phyloP scores from a whole-genome alignment of 2,888 invertebrate species.

The Apotomis betuletana region DNA sequence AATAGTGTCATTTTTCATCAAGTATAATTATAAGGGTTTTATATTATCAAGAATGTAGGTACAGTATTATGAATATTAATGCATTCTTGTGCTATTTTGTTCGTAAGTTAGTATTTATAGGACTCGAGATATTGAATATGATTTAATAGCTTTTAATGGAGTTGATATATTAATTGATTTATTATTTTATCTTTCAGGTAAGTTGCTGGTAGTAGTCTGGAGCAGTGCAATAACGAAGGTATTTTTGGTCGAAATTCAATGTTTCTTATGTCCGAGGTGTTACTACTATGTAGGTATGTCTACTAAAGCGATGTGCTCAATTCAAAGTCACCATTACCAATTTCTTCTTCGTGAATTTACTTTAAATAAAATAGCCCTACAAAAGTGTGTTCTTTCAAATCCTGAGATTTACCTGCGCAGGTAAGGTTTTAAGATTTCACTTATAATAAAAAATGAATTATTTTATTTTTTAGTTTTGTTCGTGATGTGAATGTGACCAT shows the following conservation, averaged over 20 bases:
- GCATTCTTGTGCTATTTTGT: conserved; percentile 9
- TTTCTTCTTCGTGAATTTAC: too few species aligned
- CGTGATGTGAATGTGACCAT: too few species aligned
- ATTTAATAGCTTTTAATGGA: conserved; percentile 1
- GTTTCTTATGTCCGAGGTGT: too few species aligned
- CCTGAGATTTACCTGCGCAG: too few species aligned
- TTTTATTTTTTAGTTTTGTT: too few species aligned
- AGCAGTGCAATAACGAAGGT: neutral
- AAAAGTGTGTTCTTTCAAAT: too few species aligned
- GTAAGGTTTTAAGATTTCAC: too few species aligned
- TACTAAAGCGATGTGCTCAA: too few species aligned
- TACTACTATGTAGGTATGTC: too few species aligned
- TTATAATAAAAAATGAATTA: too few species aligned
- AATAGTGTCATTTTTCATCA: conserved; percentile 10
- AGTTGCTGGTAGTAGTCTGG: conserved; percentile 11
- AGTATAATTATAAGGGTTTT: conserved; percentile 18
- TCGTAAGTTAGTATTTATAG: conserved; percentile 4
- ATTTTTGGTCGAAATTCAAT: neutral
- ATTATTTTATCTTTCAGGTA: conserved; percentile 32
- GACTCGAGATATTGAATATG: neutral
- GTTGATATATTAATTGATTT: conserved; percentile 6
- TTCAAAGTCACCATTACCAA: too few species aligned
- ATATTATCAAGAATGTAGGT: conserved; percentile 15
- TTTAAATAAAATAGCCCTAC: too few species aligned
- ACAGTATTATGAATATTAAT: conserved; percentile 14